phyloP scores from a whole-genome alignment of 2,113 vertebrate species.

The Tonatia bakeri region DNA sequence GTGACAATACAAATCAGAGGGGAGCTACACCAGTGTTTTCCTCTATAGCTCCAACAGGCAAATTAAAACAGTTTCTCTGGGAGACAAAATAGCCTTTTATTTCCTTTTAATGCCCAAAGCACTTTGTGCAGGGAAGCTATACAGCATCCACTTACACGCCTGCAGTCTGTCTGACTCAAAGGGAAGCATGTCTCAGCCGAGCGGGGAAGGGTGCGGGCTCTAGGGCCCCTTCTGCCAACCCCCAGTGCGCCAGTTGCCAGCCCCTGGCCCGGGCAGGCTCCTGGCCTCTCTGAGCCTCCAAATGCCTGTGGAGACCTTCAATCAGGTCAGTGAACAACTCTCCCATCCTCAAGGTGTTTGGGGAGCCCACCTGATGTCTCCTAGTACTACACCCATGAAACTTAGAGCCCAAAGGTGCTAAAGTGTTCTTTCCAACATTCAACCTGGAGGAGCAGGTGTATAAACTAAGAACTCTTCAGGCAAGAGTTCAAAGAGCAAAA shows the following conservation, averaged over 20 bases:
- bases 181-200: neutral
- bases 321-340: neutral
- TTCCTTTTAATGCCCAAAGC: neutral
- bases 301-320: neutral
- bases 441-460: neutral
- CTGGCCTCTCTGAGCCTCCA: neutral
- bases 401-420: neutral
- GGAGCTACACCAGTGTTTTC: neutral
- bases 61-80: neutral
- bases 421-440: neutral
- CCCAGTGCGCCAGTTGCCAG: neutral
- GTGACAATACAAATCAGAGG: neutral
- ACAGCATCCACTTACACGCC: neutral
- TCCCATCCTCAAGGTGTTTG: neutral
- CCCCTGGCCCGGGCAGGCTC: neutral
- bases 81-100: neutral
- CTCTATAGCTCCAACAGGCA: neutral
- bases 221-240: neutral
- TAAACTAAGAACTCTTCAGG: neutral
- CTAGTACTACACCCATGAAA: neutral
- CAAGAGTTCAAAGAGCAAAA: neutral
- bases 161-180: neutral
- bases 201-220: accelerated
- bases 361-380: neutral
- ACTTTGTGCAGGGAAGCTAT: neutral